Evolutionary conservation across 2,888 invertebrate species (phyloP).

Genomic region (Stenolophus ochropezus): DNA sequence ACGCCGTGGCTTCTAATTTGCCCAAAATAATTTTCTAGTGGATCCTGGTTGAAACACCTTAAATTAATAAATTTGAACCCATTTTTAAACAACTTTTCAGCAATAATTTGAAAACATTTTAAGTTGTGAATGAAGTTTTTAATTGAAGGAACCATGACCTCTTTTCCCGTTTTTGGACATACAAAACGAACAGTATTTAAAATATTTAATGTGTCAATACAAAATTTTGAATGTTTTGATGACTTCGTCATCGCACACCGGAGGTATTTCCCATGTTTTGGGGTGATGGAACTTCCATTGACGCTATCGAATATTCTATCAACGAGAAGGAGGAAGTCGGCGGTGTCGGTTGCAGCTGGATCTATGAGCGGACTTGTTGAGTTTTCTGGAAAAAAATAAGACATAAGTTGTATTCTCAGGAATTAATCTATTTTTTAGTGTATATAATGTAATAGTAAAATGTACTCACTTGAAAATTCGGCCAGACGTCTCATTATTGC

Average conservation of each 20-base stretch:
- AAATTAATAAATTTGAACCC: neutral
- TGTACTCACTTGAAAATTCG: neutral
- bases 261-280: neutral
- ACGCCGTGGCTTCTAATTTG: constrained; percentile 4
- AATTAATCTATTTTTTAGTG: neutral
- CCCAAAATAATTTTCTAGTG: neutral
- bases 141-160: neutral
- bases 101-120: neutral
- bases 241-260: too few relatives aligned
- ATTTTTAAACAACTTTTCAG: neutral
- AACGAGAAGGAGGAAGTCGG: neutral
- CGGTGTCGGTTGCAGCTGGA: neutral
- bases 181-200: neutral
- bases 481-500: neutral
- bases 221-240: too few relatives aligned
- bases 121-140: neutral
- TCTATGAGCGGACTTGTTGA: too few relatives aligned
- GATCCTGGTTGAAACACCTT: neutral
- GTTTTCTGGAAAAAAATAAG: too few relatives aligned
- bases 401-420: too few relatives aligned
- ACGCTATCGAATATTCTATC: neutral
- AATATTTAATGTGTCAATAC: neutral
- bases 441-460: neutral
- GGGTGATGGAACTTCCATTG: neutral
- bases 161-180: neutral